Conservation (phyloP, 1,140 invertebrate species). For the roundworm (Caenorhabditis elegans) region WBcel235 BX284605.5:15764001-15764500, state of each 20-base stretch:
- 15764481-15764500: conserved; percentile 81
- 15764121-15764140: conserved; percentile 85
- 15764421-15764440: conserved; percentile 74
- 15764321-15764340: conserved; percentile 75
- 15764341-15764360: conserved; percentile 77
- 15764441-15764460: conserved; percentile 78
- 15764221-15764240: conserved; percentile 38
- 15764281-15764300: conserved; percentile 83
- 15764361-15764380: conserved; percentile 87
- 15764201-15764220: conserved; percentile 88
- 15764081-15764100: no score
- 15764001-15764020: no score
- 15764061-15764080: no score
- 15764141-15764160: conserved; percentile 79
- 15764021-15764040: no score
- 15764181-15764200: conserved; percentile 85
- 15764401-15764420: conserved; percentile 77
- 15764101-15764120: no score
- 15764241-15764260: conserved; percentile 41
- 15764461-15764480: conserved; percentile 87
- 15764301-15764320: conserved; percentile 79
- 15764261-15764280: conserved; percentile 87
- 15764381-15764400: conserved; percentile 86
- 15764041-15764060: no score
- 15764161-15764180: conserved; percentile 88